Evolutionary conservation across 2,888 invertebrate species (phyloP), one percentile per base, ranked within the genome.

Genomic region (Eledona agricola): DNA sequence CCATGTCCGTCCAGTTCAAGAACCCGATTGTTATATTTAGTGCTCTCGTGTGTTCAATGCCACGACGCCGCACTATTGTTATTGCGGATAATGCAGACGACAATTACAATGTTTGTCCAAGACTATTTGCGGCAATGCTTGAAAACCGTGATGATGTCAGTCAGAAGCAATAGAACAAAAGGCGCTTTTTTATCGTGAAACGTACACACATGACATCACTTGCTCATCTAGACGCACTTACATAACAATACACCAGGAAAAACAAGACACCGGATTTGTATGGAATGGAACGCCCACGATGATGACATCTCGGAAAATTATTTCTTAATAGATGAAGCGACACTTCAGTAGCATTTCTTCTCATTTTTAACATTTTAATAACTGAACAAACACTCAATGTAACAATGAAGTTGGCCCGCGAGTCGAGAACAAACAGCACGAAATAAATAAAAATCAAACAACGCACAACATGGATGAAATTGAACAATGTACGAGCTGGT

Each of bases 31-130:
- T 50, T 25, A 40, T 40, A 28, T 17, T 25, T 9, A 13, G 23
- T 4, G 5, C 7, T 23, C 12, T 34, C 12, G 19, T 52, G 17
- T 28, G 22, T 40, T 32, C 40, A 25, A 40, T 28, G 37, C 37
- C 26, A 37, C 25, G 22, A 29, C 43, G 28, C 4, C 20, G 23
- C 13, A 10, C 34, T 26, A 34, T 34, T 46, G 32, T 31, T 23
- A 47, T 25, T 34, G 34, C 15, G 13, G 26, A 25, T 13, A 25
- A 35, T 35, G 13, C 22, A 4, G 13, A 12, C 42, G 20, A 29
- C 42, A 42, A 42, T 42, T 42, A 31, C 42, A 31, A 13, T 42
- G 42, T 42, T 42, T 40, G 40, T 9, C 19, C 7, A 40, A 28
- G 11, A n/a, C 26, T 40, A 16, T 40, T 40, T 42, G 29, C 42